phyloP scores from a whole-genome alignment of 2,113 vertebrate genomes.

The Hippocampus comes region DNA sequence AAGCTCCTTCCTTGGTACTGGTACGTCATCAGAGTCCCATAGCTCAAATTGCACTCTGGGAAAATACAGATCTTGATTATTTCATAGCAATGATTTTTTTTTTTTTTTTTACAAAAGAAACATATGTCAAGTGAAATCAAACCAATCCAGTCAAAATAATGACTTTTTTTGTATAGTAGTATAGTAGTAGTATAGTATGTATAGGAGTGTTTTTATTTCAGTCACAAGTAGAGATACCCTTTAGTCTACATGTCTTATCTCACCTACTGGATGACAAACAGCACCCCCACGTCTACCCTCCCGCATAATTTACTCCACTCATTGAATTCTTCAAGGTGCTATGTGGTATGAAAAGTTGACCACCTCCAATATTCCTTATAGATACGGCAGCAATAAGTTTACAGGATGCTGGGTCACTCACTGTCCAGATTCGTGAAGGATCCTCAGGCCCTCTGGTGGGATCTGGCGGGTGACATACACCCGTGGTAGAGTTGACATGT shows the following conservation, averaged over 20 bases:
- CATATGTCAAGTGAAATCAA: neutral
- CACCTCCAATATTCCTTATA: neutral
- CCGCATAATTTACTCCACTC: conserved; percentile 30
- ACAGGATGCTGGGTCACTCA: conserved; percentile 46
- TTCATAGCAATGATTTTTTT: neutral
- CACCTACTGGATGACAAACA: conserved; percentile 27
- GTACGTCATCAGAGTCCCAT: conserved; percentile 72
- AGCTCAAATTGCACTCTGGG: conserved; percentile 71
- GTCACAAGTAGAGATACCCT: conserved; percentile 3
- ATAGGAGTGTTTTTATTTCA: neutral
- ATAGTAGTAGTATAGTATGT: too few relatives aligned
- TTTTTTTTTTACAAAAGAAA: neutral
- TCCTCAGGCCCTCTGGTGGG: conserved; percentile 72
- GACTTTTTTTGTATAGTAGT: neutral
- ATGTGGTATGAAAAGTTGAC: neutral
- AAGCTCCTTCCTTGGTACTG: conserved; percentile 64
- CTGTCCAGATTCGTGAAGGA: conserved; percentile 73
- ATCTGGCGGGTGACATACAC: conserved; percentile 76
- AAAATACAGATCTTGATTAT: conserved; percentile 9
- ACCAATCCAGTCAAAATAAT: neutral
- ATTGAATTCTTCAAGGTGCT: neutral
- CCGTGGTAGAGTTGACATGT: conserved; percentile 65
- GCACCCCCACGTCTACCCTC: neutral
- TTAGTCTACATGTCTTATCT: conserved; percentile 26
- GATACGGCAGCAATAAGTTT: neutral